Base-by-base conservation (phyloP, 2,113 vertebrate genomes). In the Eptesicus fuscus region DNA sequence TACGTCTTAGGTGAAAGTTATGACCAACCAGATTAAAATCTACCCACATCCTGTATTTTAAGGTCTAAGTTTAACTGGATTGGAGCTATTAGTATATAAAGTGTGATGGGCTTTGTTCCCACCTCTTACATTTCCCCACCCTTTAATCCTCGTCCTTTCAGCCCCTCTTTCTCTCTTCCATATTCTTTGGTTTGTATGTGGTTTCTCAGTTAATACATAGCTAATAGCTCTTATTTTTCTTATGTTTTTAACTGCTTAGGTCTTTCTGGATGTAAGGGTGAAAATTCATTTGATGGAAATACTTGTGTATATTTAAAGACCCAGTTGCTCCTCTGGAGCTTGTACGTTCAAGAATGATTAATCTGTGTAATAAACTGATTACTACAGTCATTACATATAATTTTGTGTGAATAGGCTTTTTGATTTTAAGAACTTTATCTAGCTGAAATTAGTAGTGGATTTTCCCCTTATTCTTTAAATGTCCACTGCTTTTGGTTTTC, bases 221-320 rank as follows among this genome's bases (percentile, higher is more conserved):
- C 99, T 99, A 99, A 99, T 99, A 99, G 99, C 99, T 99, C 99
- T 98, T 99, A 99, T 98, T 99, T 99, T 99, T 98, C 98, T 98
- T 98, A 98, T 97, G 97, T 98, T 98, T 98, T 99, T 99, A 99
- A 99, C 99, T 98, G 99, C 99, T 99, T 99, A 99, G 99, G 98
- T 98, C 98, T 99, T 98, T 99, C 99, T 99, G 99, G 99, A 99
- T 99, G 99, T 99, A 98, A 99, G 99, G 99, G 99, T 99, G 98
- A 98, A 98, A 99, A 99, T 99, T 98, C 98, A 99, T 98, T 98
- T 99, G 99, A 99, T 99, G 99, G 98, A 99, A 98, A 99, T 97
- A 99, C 99, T 99, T 99, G 99, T 99, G 99, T 99, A 99, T 99
- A 99, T 99, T 99, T 99, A 99, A 99, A 99, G 99, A 99, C 99